These are phyloP conservation scores for Hyposoter didymator DNA, from an alignment of 2,888 invertebrate genomes.

Conservation along the genomic window DNA sequence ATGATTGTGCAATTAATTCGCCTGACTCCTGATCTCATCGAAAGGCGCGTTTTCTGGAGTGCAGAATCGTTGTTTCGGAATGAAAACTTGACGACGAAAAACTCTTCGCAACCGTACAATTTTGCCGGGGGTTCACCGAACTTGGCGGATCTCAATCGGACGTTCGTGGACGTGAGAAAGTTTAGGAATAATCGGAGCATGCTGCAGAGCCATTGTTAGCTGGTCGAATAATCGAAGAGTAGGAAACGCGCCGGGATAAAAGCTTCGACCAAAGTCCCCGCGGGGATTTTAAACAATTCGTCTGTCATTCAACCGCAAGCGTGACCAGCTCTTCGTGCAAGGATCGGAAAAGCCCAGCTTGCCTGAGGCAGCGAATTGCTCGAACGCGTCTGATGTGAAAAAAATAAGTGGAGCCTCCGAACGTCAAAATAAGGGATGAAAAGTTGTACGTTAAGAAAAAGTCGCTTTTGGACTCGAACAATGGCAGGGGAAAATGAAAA, in stretches of 20 bases:
- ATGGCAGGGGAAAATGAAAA: neutral
- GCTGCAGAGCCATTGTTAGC: constrained; percentile 34
- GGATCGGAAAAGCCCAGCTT: constrained; percentile 1
- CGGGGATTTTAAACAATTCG: constrained; percentile 61
- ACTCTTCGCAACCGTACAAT: constrained; percentile 22
- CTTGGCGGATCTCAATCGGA: constrained; percentile 16
- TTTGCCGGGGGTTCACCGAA: constrained; percentile 28
- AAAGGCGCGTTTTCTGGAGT: constrained; percentile 9
- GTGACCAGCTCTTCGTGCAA: constrained; percentile 32
- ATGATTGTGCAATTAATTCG: constrained; percentile 25
- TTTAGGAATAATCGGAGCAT: constrained; percentile 41
- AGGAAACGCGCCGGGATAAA: constrained; percentile 34
- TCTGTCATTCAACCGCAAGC: constrained; percentile 48
- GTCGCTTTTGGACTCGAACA: neutral
- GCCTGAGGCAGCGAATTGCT: neutral
- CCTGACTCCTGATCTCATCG: neutral
- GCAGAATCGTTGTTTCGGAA: constrained; percentile 28
- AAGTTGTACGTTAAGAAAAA: neutral
- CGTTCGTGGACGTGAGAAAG: constrained; percentile 43
- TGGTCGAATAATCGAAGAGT: constrained; percentile 36
- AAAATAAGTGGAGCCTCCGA: neutral
- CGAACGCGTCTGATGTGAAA: neutral
- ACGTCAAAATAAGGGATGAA: neutral
- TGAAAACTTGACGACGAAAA: constrained; percentile 43
- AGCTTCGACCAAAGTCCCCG: constrained; percentile 50